Evolutionary conservation across 1,140 invertebrate genomes (phyloP), one percentile per base, ranked within the genome.

Genomic region (Leptestheria dahalacensis): DNA sequence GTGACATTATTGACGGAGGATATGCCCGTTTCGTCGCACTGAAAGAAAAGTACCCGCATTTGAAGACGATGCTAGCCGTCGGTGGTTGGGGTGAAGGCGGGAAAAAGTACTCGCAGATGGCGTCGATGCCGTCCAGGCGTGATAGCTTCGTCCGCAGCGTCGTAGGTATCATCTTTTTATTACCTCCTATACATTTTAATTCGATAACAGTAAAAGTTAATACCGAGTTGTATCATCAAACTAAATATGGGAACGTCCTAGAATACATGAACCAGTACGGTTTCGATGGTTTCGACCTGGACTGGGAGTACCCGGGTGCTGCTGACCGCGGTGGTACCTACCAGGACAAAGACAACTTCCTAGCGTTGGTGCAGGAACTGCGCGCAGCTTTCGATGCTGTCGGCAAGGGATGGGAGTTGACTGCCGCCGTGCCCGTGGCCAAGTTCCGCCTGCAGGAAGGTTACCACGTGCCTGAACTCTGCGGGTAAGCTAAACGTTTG

Each of bases 1-100:
- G 88, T 63, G 87, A 90, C 65, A 75, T 85, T 2, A 77, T 85
- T 6, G 73, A 85, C 63, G 79, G 78, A 66, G 88, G 88, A 1
- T 94, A 88, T 72, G 73, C 73, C n/a, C 86, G 88, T 64, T 93
- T 94, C 67, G 88, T 85, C 0, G 73, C 75, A 4, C 72, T 94
- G 1, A 82, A 81, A 28, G 68, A 77, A 12, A 82, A 79, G 20
- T 78, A 86, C 69, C 86, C 88, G 0, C 68, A 79, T 20, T 70
- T 91, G 10, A 90, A 90, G 70, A 79, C 87, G 4, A 72, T 80
- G 66, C 75, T 92, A 1, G 88, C 89, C 0, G 84, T 93, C 1
- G 88, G 88, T 0, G 88, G 88, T 1, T 91, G 88, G 88, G 88
- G 81, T 0, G 88, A 91, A 68, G 88, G 88, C 28, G 87, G 88